Base-by-base conservation (phyloP, 2,888 invertebrate species). In the Tuberolachnus salignus region DNA sequence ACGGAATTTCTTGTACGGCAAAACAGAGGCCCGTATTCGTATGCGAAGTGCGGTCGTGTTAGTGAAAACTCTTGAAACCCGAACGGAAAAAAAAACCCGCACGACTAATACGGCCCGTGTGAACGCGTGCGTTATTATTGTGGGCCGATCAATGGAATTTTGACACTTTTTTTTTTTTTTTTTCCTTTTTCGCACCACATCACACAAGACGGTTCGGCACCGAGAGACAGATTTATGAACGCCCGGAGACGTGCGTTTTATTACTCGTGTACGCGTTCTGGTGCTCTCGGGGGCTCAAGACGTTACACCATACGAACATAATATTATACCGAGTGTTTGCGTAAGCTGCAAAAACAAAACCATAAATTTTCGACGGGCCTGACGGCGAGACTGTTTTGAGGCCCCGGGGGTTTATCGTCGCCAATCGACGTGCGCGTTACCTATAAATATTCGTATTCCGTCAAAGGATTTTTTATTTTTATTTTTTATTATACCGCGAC, bases 341-440 rank as follows among this genome's bases (percentile, higher is more conserved):
- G 21, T 67, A 78, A 78, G 75, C 75, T 67, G 75, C 67, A 78
- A 69, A 78, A 78, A 78, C 57, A 78, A 78, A 59, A 46, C 49
- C 57, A 49, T 78, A 75, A 73, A 73, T 73, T 63, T 53, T 6
- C 42, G 11, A 42, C 59, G 44, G 16, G 55, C 10, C 21, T 14
- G 0, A 46, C 16, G 8, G 19, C 11, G 34, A 34, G 34, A 6
- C n/a, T n/a, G n/a, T n/a, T n/a, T n/a, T 34, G 34, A 34, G 34
- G 6, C 34, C 6, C 34, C 34, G 3, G 11, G 19, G 69, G 69
- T 53, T 69, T 53, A 42, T 53, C 42, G 49, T 6, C 34, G 42
- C 34, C 19, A 49, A 57, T 46, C 23, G 16, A 21, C 9, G 14
- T 46, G 46, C 8, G 9, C 16, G 19, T 42, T 10, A 46, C 23